Base-by-base conservation (phyloP, 2,888 invertebrate species). In the Leptothorax acervorum region DNA sequence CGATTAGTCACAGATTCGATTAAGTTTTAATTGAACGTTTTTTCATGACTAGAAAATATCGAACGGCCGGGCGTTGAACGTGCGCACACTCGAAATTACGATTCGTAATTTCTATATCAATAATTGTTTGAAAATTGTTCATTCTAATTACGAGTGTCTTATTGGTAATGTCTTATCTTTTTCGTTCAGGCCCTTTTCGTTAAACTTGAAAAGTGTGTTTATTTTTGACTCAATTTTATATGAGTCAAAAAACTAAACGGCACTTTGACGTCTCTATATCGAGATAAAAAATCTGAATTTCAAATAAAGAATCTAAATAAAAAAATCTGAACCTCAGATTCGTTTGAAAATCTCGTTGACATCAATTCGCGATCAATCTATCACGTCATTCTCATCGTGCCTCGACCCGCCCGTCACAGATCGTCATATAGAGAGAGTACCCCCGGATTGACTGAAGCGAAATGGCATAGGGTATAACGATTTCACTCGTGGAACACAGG, bases 401-500 rank as follows among this genome's bases (percentile, higher is more conserved):
- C 11, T 68, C 55, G 42, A 57, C 42, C 53, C 66, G 18, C 39
- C 53, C 28, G 42, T 78, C 68, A 66, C 31, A 42, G 42, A 4
- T 55, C 55, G 66, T 78, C 66, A 55, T 55, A 75, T 48, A 75
- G 39, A 48, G n/a, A 28, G 51, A 35, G n/a, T 18, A n/a, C 18
- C 18, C 31, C 35, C 3, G 23, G 48, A 75, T 75, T 75, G 23
- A 63, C 75, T 75, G 23, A 48, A 62, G 48, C 62, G 48, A 75
- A 75, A 63, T 75, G 35, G 75, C 35, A 35, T 75, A 35, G 12
- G 31, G n/a, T 28, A 35, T 60, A 60, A 75, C 55, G 78, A 66
- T 66, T 55, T 66, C 39, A 66, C 45, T 60, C 45, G 31, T 60
- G 60, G 12, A 45, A n/a, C 39, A 35, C n/a, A 63, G 28, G 23